Conservation (phyloP, 1,140 invertebrate species). For the Dinoponera quadriceps region DNA sequence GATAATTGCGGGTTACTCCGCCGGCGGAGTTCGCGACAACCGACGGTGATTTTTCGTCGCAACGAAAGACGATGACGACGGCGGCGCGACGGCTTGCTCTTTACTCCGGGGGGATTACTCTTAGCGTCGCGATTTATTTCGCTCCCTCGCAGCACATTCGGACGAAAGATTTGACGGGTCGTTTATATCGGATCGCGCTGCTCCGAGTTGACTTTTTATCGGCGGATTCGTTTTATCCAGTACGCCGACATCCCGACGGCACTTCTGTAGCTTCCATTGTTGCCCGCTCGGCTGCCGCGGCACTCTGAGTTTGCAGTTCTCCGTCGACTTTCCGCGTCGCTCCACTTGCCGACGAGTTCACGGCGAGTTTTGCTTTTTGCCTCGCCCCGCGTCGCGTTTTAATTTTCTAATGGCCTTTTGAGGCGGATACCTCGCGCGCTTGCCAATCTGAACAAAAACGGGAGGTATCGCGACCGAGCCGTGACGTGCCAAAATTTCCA, state of each 20-base stretch:
- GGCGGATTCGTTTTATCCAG: slow-evolving; percentile 16
- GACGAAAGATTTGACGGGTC: slow-evolving; percentile 34
- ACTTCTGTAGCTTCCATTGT: slow-evolving; percentile 26
- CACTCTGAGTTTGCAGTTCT: neutral
- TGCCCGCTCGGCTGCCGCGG: neutral
- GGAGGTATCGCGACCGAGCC: neutral
- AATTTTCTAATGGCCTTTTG: slow-evolving; percentile 36
- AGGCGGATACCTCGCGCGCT: neutral
- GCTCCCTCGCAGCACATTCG: slow-evolving; percentile 10
- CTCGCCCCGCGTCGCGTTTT: slow-evolving; percentile 1
- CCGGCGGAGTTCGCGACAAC: no score
- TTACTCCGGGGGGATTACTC: neutral
- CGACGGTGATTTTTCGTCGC: neutral
- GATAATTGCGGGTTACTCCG: no score
- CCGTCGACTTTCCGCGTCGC: slow-evolving; percentile 25
- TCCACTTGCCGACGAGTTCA: neutral
- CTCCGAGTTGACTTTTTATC: slow-evolving; percentile 29
- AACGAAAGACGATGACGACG: neutral
- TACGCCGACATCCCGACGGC: neutral
- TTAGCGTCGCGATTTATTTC: slow-evolving; percentile 21
- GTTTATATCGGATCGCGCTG: slow-evolving; percentile 29
- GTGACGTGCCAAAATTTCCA: neutral
- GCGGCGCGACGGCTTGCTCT: no score
- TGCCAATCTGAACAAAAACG: neutral
- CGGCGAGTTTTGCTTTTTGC: slow-evolving; percentile 10